Conservation (phyloP, 1,140 invertebrate species). For the Aphaenogaster ashmeadi region DNA sequence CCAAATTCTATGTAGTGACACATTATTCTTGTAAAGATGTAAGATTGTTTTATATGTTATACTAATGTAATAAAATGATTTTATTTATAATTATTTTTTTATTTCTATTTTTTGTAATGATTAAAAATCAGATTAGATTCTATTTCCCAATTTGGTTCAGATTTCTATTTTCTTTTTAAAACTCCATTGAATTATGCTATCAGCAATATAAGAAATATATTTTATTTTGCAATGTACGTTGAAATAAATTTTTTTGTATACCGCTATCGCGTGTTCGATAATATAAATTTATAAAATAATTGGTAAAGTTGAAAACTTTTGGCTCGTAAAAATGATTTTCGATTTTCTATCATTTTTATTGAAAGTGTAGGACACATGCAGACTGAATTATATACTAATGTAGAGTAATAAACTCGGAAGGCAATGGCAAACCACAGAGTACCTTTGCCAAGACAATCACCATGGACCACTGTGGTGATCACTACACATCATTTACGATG, state of each 20-base stretch:
- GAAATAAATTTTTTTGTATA: background rate
- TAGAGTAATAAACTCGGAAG: background rate
- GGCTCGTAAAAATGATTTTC: background rate
- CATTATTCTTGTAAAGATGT: slow-evolving; percentile 6
- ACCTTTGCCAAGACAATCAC: too few species aligned
- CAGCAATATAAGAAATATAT: background rate
- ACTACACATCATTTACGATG: too few species aligned
- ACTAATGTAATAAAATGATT: slow-evolving; percentile 23
- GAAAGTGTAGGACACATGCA: background rate
- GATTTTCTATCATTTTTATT: background rate
- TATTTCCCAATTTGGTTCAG: background rate
- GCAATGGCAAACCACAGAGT: too few species aligned
- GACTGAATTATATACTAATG: background rate
- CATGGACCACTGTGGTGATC: too few species aligned
- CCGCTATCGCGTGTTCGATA: background rate
- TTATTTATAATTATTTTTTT: background rate
- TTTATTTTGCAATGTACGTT: background rate
- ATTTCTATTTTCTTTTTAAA: background rate
- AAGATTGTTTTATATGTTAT: slow-evolving; percentile 24
- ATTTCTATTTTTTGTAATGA: background rate
- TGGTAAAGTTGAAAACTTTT: background rate
- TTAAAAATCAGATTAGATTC: background rate
- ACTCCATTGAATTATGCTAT: background rate
- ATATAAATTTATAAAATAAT: background rate
- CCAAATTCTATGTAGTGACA: slow-evolving; percentile 10